A percentile compares a stretch with the other conserved stretches of the same genome.
These are phyloP conservation scores for Meriones unguiculatus DNA, from an alignment of 2,113 vertebrate species.

Conservation along the genomic window DNA sequence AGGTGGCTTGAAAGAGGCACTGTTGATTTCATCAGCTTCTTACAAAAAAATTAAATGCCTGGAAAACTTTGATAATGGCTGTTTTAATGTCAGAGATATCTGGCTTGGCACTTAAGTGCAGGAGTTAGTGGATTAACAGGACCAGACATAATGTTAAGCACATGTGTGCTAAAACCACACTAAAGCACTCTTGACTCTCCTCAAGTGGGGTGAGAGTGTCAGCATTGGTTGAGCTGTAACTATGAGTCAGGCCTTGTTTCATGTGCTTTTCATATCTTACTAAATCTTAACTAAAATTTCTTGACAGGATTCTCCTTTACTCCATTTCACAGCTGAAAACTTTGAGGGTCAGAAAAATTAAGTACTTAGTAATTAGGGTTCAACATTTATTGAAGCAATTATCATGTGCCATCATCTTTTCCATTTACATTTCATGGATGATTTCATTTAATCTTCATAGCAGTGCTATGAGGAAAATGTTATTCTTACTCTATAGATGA, in stretches of 20 bases:
- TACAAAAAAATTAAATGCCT: background rate
- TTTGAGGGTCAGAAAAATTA: conserved; percentile 48
- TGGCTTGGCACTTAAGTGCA: background rate
- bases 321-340: conserved; percentile 51
- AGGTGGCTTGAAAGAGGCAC: background rate
- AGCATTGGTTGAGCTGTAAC: background rate
- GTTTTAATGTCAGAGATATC: background rate
- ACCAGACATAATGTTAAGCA: background rate
- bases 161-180: background rate
- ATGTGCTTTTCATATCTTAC: background rate
- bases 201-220: background rate
- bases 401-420: background rate
- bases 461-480: background rate
- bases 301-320: background rate
- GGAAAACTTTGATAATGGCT: conserved; percentile 13
- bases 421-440: conserved; percentile 1
- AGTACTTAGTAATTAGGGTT: conserved; percentile 49
- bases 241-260: background rate
- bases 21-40: background rate
- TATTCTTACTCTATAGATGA: conserved; percentile 53
- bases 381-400: conserved; percentile 62
- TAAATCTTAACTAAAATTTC: background rate
- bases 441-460: conserved; percentile 57
- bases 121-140: background rate
- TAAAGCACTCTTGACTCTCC: background rate